A percentile compares a stretch with the other conserved stretches of the same genome.
These are phyloP conservation scores for Aquatica leii DNA, from an alignment of 2,888 invertebrate genomes.

Conservation along the genomic window DNA sequence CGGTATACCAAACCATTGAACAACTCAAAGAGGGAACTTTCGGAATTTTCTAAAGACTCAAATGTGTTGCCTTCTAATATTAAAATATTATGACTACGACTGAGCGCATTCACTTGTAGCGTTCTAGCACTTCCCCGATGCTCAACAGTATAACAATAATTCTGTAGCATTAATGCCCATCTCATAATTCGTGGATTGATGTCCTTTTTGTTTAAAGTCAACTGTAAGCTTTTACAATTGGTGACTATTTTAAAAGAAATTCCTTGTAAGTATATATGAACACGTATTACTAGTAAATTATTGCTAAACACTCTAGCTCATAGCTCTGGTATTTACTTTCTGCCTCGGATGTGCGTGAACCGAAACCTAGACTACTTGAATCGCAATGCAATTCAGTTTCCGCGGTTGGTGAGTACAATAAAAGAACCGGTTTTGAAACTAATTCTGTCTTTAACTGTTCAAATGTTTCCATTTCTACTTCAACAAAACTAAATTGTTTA, in stretches of 20 bases:
- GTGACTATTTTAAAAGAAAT: slow-evolving; percentile 48
- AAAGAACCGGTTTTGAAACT: slow-evolving; percentile 44
- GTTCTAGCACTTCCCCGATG: slow-evolving; percentile 15
- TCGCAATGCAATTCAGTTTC: slow-evolving; percentile 54
- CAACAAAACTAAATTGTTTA: slow-evolving; percentile 34
- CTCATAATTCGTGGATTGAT: slow-evolving; percentile 48
- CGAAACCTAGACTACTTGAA: slow-evolving; percentile 49
- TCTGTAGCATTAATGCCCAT: slow-evolving; percentile 43
- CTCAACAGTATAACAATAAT: slow-evolving; percentile 12
- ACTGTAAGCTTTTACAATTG: slow-evolving; percentile 47
- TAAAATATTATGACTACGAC: slow-evolving; percentile 4
- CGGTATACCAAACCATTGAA: slow-evolving; percentile 41
- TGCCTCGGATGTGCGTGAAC: slow-evolving; percentile 44
- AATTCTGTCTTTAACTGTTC: slow-evolving; percentile 1
- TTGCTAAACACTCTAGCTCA: slow-evolving; percentile 49
- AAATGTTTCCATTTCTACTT: not conserved
- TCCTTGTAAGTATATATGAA: slow-evolving; percentile 47
- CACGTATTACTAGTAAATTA: slow-evolving; percentile 45
- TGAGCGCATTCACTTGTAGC: slow-evolving; percentile 38
- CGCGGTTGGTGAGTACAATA: slow-evolving; percentile 46
- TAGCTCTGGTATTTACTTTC: slow-evolving; percentile 51
- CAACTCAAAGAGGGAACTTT: slow-evolving; percentile 34
- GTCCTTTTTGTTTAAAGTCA: slow-evolving; percentile 47
- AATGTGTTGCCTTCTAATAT: slow-evolving; percentile 31
- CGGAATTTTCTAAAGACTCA: slow-evolving; percentile 18